These are phyloP conservation scores for Myotis lucifugus DNA, from an alignment of 2,113 vertebrate species.

Conservation along the genomic window DNA sequence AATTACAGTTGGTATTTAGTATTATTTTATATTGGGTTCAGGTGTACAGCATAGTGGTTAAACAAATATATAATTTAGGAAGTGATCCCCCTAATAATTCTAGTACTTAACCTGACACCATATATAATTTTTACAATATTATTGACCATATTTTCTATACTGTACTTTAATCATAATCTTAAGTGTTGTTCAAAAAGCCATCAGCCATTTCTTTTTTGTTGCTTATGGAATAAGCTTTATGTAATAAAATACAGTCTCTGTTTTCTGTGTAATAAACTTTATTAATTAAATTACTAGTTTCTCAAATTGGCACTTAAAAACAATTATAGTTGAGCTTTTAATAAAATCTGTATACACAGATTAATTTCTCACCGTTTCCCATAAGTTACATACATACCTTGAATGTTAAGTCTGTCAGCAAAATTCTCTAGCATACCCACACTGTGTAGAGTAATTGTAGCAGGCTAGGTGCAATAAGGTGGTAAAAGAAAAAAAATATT, in stretches of 20 bases:
- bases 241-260: neutral
- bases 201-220: neutral
- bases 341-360: neutral
- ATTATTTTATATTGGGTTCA: neutral
- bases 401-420: constrained; percentile 16
- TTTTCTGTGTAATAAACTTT: constrained; percentile 28
- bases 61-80: neutral
- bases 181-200: constrained; percentile 8
- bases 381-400: neutral
- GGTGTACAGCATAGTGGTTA: neutral
- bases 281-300: neutral
- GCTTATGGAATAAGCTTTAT: neutral
- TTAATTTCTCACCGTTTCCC: constrained; percentile 26
- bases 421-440: neutral
- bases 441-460: neutral
- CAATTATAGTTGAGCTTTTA: neutral
- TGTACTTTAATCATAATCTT: neutral
- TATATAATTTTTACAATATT: neutral
- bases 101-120: neutral
- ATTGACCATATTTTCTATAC: neutral
- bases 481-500: constrained; percentile 26
- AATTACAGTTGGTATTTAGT: neutral
- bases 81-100: neutral
- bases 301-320: neutral
- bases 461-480: neutral